phyloP scores from a whole-genome alignment of 2,113 vertebrate genomes.

The Parotia lawesii region DNA sequence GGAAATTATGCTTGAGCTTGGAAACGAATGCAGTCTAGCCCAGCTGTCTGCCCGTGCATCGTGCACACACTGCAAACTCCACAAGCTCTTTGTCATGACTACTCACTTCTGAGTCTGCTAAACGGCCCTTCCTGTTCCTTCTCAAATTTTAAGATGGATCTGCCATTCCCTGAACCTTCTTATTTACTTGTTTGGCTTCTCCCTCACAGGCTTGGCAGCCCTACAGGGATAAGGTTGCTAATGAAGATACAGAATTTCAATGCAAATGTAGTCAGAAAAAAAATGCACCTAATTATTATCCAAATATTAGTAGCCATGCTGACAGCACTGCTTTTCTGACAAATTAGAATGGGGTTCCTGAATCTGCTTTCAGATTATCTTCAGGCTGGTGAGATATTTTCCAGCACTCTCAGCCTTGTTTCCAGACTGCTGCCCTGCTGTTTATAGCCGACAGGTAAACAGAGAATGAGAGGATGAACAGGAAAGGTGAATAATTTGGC shows the following conservation, averaged over 20 bases:
- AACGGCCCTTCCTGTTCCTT: neutral
- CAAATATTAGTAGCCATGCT: neutral
- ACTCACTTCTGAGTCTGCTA: neutral
- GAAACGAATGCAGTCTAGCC: neutral
- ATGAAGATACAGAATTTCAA: neutral
- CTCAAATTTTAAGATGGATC: neutral
- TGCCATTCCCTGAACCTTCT: neutral
- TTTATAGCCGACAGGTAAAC: neutral
- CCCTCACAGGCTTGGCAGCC: neutral
- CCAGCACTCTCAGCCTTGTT: neutral
- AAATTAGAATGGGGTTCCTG: neutral
- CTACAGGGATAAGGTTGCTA: neutral
- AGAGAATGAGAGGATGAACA: neutral
- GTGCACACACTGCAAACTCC: neutral
- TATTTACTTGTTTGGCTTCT: neutral
- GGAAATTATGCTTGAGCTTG: neutral
- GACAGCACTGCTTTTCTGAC: neutral
- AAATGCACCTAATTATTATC: neutral
- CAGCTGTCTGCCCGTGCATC: neutral
- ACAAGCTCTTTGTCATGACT: neutral
- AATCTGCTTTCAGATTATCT: neutral
- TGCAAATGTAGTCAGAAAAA: neutral
- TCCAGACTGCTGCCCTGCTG: neutral
- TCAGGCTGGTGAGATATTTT: neutral
- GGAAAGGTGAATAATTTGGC: neutral